A percentile compares a stretch with the other conserved stretches of the same genome.
These are phyloP conservation scores for Falco rusticolus DNA, from an alignment of 2,797 vertebrate species.

Conservation along the genomic window DNA sequence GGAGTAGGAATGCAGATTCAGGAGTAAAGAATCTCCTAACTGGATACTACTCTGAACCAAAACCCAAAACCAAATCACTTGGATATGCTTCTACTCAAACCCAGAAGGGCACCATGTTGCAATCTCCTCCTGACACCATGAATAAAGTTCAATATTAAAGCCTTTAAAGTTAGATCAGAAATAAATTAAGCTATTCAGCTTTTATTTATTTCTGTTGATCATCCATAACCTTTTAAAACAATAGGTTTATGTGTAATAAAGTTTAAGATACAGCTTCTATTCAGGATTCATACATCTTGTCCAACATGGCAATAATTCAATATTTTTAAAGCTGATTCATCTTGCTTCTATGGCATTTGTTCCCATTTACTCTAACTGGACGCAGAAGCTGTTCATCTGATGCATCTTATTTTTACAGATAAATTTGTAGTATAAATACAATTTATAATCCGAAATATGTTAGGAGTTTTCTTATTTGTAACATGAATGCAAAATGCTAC, in stretches of 20 bases:
- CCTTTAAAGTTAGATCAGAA: not conserved
- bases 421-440: not conserved
- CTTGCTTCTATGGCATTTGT: not conserved
- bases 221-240: not conserved
- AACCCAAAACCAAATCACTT: not conserved
- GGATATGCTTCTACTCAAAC: not conserved
- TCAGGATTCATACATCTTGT: not conserved
- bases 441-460: not conserved
- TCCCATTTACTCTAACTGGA: not conserved
- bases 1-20: not conserved
- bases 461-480: not conserved
- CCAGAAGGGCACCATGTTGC: not conserved
- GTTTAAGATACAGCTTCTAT: not conserved
- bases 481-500: not conserved
- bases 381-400: not conserved
- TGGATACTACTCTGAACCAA: not conserved
- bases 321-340: not conserved
- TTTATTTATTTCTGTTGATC: not conserved
- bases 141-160: not conserved
- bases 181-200: not conserved
- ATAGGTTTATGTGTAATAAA: not conserved
- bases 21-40: not conserved
- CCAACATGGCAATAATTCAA: not conserved
- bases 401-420: not conserved
- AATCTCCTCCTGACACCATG: not conserved